These are phyloP conservation scores for Marmota monax DNA, from an alignment of 2,113 vertebrate species.

Conservation along the genomic window DNA sequence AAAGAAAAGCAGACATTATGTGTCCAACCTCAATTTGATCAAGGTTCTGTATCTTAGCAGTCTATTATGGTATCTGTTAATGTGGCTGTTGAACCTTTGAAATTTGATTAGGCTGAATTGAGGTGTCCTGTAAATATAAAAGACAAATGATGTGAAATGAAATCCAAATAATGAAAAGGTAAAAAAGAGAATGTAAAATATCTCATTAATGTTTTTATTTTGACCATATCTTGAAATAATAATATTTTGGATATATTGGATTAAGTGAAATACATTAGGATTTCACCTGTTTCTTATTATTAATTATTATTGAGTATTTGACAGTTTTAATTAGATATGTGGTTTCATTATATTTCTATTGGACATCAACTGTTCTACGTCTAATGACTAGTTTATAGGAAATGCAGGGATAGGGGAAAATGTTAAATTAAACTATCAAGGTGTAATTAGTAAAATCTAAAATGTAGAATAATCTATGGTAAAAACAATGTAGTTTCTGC, in stretches of 20 bases:
- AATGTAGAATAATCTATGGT: not conserved
- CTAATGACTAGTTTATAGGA: not conserved
- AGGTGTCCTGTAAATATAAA: not conserved
- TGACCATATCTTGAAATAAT: not conserved
- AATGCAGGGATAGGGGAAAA: not conserved
- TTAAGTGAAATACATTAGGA: slow-evolving; percentile 37
- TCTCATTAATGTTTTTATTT: slow-evolving; percentile 7
- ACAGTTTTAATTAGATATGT: not conserved
- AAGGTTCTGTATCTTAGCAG: not conserved
- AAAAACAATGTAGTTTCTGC: not conserved
- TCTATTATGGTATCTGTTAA: not conserved
- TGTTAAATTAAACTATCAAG: not conserved
- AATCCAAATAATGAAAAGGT: not conserved
- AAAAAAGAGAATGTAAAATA: not conserved
- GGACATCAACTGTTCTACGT: not conserved
- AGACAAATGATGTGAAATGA: not conserved
- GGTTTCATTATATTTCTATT: not conserved
- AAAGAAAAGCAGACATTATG: not conserved
- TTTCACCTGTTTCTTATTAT: not conserved
- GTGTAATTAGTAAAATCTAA: not conserved
- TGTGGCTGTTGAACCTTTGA: not conserved
- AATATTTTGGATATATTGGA: not conserved
- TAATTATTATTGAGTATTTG: no score
- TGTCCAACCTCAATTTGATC: not conserved
- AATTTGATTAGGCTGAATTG: not conserved